Conservation (phyloP, 2,888 invertebrate species). For the Scotopteryx bipunctaria region DNA sequence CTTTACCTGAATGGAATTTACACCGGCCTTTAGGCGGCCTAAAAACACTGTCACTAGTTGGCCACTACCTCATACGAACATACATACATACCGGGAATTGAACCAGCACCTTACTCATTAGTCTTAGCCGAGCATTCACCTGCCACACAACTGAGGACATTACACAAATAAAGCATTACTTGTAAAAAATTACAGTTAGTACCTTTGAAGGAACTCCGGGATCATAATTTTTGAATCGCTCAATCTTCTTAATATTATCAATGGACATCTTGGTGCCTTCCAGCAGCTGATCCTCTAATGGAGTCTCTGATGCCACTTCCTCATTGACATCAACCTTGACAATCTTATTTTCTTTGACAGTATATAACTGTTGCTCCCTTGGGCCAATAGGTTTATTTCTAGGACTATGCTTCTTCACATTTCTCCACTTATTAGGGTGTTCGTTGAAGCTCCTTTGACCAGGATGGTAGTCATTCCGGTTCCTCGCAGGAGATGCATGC, state of each 20-base stretch:
- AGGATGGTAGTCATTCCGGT: conserved; percentile 17
- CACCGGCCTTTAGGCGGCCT: too few relatives aligned
- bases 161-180: too few relatives aligned
- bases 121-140: too few relatives aligned
- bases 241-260: conserved; percentile 80
- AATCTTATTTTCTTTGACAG: conserved; percentile 78
- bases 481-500: conserved; percentile 1
- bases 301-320: conserved; percentile 64
- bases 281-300: conserved; percentile 63
- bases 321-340: conserved; percentile 65
- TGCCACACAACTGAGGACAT: too few relatives aligned
- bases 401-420: not conserved
- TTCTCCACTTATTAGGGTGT: conserved; percentile 1
- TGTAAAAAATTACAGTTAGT: conserved; percentile 4
- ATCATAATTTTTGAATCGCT: conserved; percentile 79
- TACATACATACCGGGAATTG: too few relatives aligned
- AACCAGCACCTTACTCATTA: too few relatives aligned
- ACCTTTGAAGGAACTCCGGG: conserved; percentile 81
- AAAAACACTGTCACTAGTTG: too few relatives aligned
- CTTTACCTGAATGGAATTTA: too few relatives aligned
- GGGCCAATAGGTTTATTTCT: conserved; percentile 48
- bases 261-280: conserved; percentile 76
- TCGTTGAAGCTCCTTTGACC: conserved; percentile 28
- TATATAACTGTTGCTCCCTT: conserved; percentile 71
- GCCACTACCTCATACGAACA: too few relatives aligned